These are phyloP conservation scores for Channa striata DNA, from an alignment of 2,797 vertebrate genomes.

Conservation along the genomic window DNA sequence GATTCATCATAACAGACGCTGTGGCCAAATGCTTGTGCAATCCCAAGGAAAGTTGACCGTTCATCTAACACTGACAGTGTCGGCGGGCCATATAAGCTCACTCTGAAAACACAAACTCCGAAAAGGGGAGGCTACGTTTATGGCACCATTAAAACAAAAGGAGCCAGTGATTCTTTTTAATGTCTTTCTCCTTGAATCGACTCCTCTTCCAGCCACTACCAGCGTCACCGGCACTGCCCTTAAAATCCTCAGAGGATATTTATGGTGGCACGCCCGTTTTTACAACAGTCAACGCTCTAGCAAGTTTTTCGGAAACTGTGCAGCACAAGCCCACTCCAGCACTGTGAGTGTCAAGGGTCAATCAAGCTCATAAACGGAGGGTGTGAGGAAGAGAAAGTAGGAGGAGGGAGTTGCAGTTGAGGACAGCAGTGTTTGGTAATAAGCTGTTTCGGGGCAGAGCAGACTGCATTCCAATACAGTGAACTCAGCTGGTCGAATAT, in stretches of 20 bases:
- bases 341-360: slow-evolving; percentile 56
- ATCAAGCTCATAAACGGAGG: slow-evolving; percentile 53
- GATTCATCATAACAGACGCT: neutral
- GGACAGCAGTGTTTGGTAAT: slow-evolving; percentile 53
- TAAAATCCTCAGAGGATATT: slow-evolving; percentile 45
- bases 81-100: slow-evolving; percentile 11
- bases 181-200: slow-evolving; percentile 57
- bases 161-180: slow-evolving; percentile 63
- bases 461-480: slow-evolving; percentile 69
- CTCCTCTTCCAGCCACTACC: slow-evolving; percentile 27
- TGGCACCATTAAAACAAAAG: slow-evolving; percentile 65
- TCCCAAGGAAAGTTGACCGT: slow-evolving; percentile 14
- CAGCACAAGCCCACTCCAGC: slow-evolving; percentile 19
- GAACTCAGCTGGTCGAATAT: slow-evolving; percentile 67
- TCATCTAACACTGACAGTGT: slow-evolving; percentile 1
- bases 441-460: slow-evolving; percentile 56
- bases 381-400: slow-evolving; percentile 44
- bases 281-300: slow-evolving; percentile 45
- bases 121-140: slow-evolving; percentile 54
- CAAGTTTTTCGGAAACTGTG: slow-evolving; percentile 45
- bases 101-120: slow-evolving; percentile 39
- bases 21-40: neutral
- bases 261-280: slow-evolving; percentile 50
- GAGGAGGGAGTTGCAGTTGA: slow-evolving; percentile 26
- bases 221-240: slow-evolving; percentile 20